Base-by-base conservation (phyloP, 1,140 invertebrate species). In the Physella acuta region DNA sequence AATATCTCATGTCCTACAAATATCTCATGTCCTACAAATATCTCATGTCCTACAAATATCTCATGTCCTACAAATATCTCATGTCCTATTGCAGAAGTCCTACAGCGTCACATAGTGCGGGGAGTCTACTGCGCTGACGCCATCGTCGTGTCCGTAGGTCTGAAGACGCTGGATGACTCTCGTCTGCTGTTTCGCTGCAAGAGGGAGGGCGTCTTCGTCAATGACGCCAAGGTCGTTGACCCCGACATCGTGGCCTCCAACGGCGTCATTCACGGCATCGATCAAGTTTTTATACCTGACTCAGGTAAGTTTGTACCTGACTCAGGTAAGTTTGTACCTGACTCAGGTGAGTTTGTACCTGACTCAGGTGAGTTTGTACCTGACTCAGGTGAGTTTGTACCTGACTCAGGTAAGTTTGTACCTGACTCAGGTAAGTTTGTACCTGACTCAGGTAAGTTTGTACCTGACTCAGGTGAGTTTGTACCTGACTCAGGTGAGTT, bases 251-350 rank as follows among this genome's bases (percentile, higher is more conserved):
- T 81, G 14, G 76, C 80, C 3, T 77, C 70, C n/a, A 85, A 85
- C 71, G 84, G 84, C 4, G 81, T 85, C 26, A 69, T 85, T 26
- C 84, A 85, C 66, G 76, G 82, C 28, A 79, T 85, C 36, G 79
- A 85, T 63, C 85, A 82, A 4, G 82, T 91, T 24, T 80, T 91
- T 58, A 87, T 89, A 59, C 90, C 90, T 0, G 86, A 88, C 58
- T 83, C 84, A 28, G 84, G 88, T 71, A 82, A 88, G 74, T 69
- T 17, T 1, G 4, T 62, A 60, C 5, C 4, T 30, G 14, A 16
- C 17, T 49, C 24, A 34, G 4, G n/a, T 17, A 26, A 49, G 49
- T 58, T 2, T n/a, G 20, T 8, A 68, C 28, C 1, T 39, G 20
- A 24, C 24, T 64, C 28, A 20, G 26, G n/a, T n/a, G n/a, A n/a